Evolutionary conservation across 2,113 vertebrate species (phyloP).

Genomic region (Anas platyrhynchos): DNA sequence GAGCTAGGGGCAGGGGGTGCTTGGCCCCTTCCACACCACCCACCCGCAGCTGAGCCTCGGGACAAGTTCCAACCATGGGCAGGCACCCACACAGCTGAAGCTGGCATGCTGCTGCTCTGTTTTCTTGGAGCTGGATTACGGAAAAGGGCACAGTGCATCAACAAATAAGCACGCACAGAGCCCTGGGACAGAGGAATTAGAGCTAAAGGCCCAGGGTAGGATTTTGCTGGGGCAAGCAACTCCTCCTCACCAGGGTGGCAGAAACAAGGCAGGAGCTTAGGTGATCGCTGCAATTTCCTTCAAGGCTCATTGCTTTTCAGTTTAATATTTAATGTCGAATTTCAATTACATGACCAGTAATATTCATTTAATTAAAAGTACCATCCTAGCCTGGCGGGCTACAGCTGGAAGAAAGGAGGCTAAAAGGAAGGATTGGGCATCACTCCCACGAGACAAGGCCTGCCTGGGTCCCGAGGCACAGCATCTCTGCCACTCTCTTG

Average conservation of each 20-base stretch:
- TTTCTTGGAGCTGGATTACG: too few relatives aligned
- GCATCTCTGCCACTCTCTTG: neutral
- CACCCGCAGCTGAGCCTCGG: too few relatives aligned
- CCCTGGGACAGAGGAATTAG: neutral
- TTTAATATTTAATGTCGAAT: neutral
- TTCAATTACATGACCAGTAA: constrained; percentile 5
- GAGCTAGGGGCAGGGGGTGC: too few relatives aligned
- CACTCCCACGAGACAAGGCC: fast-evolving
- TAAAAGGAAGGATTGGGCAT: neutral
- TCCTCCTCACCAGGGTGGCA: neutral
- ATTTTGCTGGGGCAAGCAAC: neutral
- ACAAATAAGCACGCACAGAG: fast-evolving
- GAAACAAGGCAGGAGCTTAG: neutral
- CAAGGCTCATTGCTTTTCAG: constrained; percentile 24
- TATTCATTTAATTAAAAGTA: neutral
- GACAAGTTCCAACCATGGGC: too few relatives aligned
- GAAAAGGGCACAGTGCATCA: neutral
- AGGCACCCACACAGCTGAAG: too few relatives aligned
- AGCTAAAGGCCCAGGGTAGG: fast-evolving
- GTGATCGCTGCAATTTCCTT: neutral
- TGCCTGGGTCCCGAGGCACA: neutral
- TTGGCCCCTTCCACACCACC: too few relatives aligned
- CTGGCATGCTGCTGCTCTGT: too few relatives aligned
- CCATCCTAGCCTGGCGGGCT: neutral
- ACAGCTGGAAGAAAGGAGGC: neutral